Percentiles rank a stretch among this genome's conserved stretches.
Evolutionary conservation across 2,797 vertebrate genomes (phyloP).

Genomic region (Pelodytes ibericus): DNA sequence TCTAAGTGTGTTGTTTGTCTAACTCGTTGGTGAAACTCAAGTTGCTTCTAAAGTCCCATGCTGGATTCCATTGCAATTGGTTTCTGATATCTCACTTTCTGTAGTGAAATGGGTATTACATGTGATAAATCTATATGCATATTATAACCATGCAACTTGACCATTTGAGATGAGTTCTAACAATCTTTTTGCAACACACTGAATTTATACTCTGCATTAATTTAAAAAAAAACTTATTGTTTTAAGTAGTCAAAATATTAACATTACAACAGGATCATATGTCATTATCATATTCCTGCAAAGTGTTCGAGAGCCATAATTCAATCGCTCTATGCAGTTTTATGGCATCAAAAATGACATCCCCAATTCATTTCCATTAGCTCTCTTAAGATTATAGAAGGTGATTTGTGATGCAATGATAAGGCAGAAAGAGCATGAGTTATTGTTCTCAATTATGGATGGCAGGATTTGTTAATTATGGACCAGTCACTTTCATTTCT

Average conservation of each 20-base stretch:
- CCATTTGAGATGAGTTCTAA: too few species aligned
- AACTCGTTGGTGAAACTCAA: too few species aligned
- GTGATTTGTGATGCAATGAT: constrained; percentile 54
- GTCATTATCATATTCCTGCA: constrained; percentile 36
- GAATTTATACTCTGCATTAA: constrained; percentile 13
- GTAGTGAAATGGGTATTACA: too few species aligned
- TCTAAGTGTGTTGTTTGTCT: too few species aligned
- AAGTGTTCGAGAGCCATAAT: constrained; percentile 38
- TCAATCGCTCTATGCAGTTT: constrained; percentile 31
- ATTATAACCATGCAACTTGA: too few species aligned
- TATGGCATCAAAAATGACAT: constrained; percentile 45
- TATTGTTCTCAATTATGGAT: constrained; percentile 50
- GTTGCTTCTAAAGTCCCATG: too few species aligned
- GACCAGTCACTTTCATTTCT: constrained; percentile 41
- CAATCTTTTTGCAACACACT: too few species aligned
- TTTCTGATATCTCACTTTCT: too few species aligned
- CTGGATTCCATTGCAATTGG: too few species aligned
- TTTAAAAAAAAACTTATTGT: constrained; percentile 6
- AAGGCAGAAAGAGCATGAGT: constrained; percentile 39
- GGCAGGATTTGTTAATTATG: constrained; percentile 49
- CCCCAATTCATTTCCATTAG: constrained; percentile 48
- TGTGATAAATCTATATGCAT: too few species aligned
- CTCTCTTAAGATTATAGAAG: constrained; percentile 40
- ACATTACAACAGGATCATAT: constrained; percentile 10
- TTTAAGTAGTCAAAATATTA: constrained; percentile 9